These are phyloP conservation scores for Limosa lapponica DNA, from an alignment of 2,797 vertebrate genomes.

Conservation along the genomic window DNA sequence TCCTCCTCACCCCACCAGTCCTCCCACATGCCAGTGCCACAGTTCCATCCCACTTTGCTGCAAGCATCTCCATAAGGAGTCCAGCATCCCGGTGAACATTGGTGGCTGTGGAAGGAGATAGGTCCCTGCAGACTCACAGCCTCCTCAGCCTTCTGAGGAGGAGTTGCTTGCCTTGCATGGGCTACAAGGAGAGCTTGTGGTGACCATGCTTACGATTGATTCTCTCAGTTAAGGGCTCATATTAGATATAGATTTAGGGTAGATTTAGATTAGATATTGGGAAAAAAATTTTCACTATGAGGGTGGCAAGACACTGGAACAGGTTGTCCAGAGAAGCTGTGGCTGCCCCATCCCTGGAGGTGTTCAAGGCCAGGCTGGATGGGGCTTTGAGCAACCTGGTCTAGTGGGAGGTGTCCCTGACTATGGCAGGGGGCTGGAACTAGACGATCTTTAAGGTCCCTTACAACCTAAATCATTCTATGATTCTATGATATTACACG, in stretches of 20 bases:
- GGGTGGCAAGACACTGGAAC: neutral
- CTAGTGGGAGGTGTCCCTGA: neutral
- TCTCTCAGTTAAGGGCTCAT: neutral
- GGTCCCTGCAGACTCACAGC: neutral
- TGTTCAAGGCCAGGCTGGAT: neutral
- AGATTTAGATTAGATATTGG: neutral
- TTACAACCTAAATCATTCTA: neutral
- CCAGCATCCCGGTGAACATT: neutral
- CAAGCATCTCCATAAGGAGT: neutral
- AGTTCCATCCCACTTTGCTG: neutral
- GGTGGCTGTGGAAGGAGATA: neutral
- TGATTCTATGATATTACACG: neutral
- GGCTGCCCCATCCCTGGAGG: neutral
- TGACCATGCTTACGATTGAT: neutral
- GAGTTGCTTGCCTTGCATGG: neutral
- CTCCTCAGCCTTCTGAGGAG: neutral
- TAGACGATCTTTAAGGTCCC: neutral
- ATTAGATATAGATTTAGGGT: neutral
- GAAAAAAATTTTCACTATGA: neutral
- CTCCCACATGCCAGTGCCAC: fast-evolving
- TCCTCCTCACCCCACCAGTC: fast-evolving
- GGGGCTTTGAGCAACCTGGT: neutral
- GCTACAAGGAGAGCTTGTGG: fast-evolving
- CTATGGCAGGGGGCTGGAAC: neutral
- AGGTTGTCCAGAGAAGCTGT: neutral